Conservation (phyloP, 2,888 invertebrate species). For the Pasiphila rectangulata region DNA sequence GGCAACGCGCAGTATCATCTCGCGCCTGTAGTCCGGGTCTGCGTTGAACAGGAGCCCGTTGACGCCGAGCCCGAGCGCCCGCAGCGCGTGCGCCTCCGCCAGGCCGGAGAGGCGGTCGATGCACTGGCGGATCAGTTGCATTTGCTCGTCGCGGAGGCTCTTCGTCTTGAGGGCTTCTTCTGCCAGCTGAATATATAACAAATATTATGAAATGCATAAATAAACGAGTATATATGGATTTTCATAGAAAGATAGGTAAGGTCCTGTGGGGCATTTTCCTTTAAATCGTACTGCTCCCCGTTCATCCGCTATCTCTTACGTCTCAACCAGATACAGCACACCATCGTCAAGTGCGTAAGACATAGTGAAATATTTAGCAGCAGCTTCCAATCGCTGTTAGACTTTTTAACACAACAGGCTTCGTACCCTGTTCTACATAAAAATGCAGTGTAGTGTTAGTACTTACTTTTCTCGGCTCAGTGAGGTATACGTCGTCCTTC, state of each 20-base stretch:
- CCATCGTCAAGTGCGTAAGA: too few species aligned
- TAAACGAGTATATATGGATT: too few species aligned
- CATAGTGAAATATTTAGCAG: too few species aligned
- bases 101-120: conserved; percentile 54
- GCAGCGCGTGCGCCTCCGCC: conserved; percentile 56
- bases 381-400: too few species aligned
- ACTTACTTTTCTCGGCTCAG: conserved; percentile 47
- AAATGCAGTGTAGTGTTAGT: background rate
- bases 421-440: too few species aligned
- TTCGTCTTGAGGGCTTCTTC: conserved; percentile 45
- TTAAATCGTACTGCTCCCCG: too few species aligned
- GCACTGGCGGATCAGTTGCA: conserved; percentile 51
- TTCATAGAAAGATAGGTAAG: too few species aligned
- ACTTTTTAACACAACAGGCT: too few species aligned
- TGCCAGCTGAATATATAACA: conserved; percentile 54
- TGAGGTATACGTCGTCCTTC: conserved; percentile 56
- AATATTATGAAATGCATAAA: too few species aligned
- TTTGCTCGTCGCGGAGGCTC: conserved; percentile 50
- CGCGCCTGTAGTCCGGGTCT: conserved; percentile 58
- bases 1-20: conserved; percentile 58
- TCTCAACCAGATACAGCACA: too few species aligned
- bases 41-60: conserved; percentile 60
- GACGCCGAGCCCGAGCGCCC: conserved; percentile 49
- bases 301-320: too few species aligned
- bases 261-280: too few species aligned